Percentiles rank a stretch among this genome's conserved stretches.
Evolutionary conservation across 2,888 invertebrate species (phyloP).

Genomic region (Caenorhabditis uteleia): DNA sequence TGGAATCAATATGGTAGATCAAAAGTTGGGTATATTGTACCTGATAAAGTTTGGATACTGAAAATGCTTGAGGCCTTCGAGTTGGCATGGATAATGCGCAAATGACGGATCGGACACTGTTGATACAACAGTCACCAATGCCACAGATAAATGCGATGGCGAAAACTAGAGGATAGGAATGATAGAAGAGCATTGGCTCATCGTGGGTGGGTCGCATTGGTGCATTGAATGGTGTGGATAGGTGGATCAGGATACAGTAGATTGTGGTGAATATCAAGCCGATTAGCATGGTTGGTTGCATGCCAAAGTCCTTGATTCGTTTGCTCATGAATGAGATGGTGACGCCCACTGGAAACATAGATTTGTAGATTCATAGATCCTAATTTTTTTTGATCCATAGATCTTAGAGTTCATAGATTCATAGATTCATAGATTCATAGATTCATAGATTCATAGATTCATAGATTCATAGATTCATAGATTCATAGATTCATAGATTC

Average conservation of each 20-base stretch:
- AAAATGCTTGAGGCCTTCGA: conserved; percentile 43
- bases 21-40: neutral
- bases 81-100: conserved; percentile 46
- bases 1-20: conserved; percentile 3
- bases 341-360: conserved; percentile 43
- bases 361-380: neutral
- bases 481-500: neutral
- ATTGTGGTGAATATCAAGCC: conserved; percentile 15
- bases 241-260: conserved; percentile 16
- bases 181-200: conserved; percentile 23
- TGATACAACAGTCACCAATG: conserved; percentile 45
- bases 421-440: neutral
- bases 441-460: conserved; percentile 15
- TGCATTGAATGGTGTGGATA: conserved; percentile 44
- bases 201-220: conserved; percentile 35
- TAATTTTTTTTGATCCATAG: neutral
- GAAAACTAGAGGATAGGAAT: conserved; percentile 29
- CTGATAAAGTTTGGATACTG: conserved; percentile 52
- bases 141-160: conserved; percentile 42
- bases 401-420: too few species aligned
- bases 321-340: conserved; percentile 40
- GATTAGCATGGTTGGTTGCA: conserved; percentile 46
- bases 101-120: conserved; percentile 42
- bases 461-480: neutral
- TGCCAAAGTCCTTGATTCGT: conserved; percentile 41